These are phyloP conservation scores for Aphidius ervi DNA, from an alignment of 1,140 invertebrate species.

Conservation along the genomic window DNA sequence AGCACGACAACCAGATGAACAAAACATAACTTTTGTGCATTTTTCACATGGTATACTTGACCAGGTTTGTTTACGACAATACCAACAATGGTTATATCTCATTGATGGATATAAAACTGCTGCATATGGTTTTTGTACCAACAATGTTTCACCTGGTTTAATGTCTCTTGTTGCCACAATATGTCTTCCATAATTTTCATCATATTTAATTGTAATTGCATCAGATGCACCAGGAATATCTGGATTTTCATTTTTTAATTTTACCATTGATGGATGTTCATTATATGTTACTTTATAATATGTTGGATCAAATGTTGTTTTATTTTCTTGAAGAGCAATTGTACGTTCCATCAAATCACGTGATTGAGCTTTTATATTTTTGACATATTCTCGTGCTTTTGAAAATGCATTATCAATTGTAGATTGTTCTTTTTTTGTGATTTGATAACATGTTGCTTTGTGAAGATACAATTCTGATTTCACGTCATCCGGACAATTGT, in stretches of 20 bases:
- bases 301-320: too few relatives aligned
- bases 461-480: too few relatives aligned
- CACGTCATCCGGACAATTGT: too few relatives aligned
- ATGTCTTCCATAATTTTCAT: conserved; percentile 57
- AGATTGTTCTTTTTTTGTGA: too few relatives aligned
- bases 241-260: conserved; percentile 11
- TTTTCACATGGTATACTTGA: conserved; percentile 60
- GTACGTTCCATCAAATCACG: too few relatives aligned
- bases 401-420: too few relatives aligned
- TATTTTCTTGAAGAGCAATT: too few relatives aligned
- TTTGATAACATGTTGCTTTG: too few relatives aligned
- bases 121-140: conserved; percentile 71
- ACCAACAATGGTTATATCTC: conserved; percentile 63
- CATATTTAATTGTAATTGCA: conserved; percentile 8
- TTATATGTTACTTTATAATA: too few relatives aligned
- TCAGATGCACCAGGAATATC: conserved; percentile 16
- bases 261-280: too few relatives aligned
- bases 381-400: too few relatives aligned
- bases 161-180: conserved; percentile 61
- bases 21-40: conserved; percentile 66
- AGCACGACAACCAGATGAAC: conserved; percentile 34
- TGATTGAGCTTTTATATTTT: too few relatives aligned
- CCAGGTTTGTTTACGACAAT: conserved; percentile 64
- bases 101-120: conserved; percentile 61
- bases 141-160: conserved; percentile 69